Percentiles rank a stretch among this genome's conserved stretches.
These are phyloP conservation scores for Asarcornis scutulata DNA, from an alignment of 2,113 vertebrate genomes.

Conservation along the genomic window DNA sequence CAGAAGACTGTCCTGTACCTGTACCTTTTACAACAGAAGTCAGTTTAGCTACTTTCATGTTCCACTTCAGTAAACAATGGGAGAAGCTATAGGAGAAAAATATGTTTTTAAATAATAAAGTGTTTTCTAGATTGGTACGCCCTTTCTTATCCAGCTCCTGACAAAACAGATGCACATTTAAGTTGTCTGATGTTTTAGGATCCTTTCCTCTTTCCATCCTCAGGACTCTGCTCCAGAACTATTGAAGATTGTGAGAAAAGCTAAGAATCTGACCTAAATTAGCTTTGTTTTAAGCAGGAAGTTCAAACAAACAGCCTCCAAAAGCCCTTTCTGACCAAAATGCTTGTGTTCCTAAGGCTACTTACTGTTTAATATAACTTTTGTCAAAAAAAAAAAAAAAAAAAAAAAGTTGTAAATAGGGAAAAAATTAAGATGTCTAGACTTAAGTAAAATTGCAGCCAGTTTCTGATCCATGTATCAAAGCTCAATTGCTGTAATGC, in stretches of 20 bases:
- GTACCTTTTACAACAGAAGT: not conserved
- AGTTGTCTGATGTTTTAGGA: not conserved
- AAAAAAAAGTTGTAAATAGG: not conserved
- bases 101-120: fast-evolving
- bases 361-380: not conserved
- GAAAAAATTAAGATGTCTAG: not conserved
- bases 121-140: not conserved
- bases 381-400: not conserved
- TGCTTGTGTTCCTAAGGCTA: not conserved
- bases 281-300: not conserved
- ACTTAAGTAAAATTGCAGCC: not conserved
- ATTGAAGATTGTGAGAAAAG: not conserved
- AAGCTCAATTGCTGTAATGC: not conserved
- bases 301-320: not conserved
- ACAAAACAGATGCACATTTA: not conserved
- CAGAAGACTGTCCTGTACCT: not conserved
- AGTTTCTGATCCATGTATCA: not conserved
- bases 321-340: not conserved
- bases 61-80: not conserved
- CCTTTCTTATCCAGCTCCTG: not conserved
- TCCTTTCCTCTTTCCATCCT: not conserved
- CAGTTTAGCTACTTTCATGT: not conserved
- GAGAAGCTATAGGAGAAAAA: not conserved
- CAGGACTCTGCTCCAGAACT: not conserved
- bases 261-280: not conserved